These are phyloP conservation scores for Petrocephalus microphthalmus DNA, from an alignment of 2,113 vertebrate species.

Conservation along the genomic window DNA sequence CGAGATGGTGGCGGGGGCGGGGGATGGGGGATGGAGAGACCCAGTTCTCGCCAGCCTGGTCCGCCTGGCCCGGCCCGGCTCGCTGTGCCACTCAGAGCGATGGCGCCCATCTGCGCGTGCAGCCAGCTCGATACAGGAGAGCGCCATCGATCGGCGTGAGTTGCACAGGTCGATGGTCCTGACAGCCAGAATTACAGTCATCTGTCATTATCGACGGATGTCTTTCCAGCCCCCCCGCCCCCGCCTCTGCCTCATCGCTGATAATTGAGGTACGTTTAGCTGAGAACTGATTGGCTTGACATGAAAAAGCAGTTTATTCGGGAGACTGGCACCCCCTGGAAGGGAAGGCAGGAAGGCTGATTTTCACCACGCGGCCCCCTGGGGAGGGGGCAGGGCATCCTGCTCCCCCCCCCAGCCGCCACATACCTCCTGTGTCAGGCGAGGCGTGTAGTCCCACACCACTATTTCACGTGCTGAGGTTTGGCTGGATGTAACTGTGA, in stretches of 20 bases:
- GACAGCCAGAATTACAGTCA: conserved; percentile 99
- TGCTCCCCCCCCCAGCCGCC: background rate
- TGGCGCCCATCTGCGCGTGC: conserved; percentile 64
- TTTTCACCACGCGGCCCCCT: background rate
- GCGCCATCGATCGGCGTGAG: conserved; percentile 91
- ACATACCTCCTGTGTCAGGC: background rate
- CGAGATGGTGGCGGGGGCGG: conserved; percentile 17
- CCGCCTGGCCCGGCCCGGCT: conserved; percentile 65
- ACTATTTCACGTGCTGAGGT: background rate
- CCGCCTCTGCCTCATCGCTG: conserved; percentile 51
- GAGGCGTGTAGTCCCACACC: background rate
- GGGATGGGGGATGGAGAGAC: conserved; percentile 16
- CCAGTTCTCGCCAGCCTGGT: conserved; percentile 45
- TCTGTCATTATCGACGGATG: conserved; percentile 97
- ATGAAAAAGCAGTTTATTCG: conserved; percentile 48
- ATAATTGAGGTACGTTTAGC: conserved; percentile 65
- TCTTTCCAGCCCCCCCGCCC: conserved; percentile 65
- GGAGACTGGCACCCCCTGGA: conserved; percentile 42
- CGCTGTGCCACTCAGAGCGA: conserved; percentile 62
- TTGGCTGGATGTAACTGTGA: conserved; percentile 32
- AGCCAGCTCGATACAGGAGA: conserved; percentile 72
- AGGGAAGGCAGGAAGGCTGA: background rate
- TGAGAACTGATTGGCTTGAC: conserved; percentile 57
- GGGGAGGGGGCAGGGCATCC: background rate
- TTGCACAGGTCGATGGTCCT: conserved; percentile 89